Base-by-base conservation (phyloP, 2,888 invertebrate species). In the Ypsolopha sequella region DNA sequence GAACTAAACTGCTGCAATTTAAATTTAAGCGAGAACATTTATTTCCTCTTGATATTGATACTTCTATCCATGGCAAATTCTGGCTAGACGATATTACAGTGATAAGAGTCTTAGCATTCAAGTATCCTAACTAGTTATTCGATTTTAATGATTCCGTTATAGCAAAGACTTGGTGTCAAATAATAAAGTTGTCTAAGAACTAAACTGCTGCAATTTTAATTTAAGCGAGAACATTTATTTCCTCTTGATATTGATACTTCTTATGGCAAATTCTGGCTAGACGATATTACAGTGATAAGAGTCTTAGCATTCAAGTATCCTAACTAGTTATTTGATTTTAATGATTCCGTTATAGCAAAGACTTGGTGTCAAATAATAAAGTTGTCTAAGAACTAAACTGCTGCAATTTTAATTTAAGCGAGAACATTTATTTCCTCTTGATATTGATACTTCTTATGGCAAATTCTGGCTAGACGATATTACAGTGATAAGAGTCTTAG, bases 111-210 rank as follows among this genome's bases (percentile, higher is more conserved):
- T 24, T 4, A 24, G 24, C 24, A 24, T 24, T 2, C 24, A 4
- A 24, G 24, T 24, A 24, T 3, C 24, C 24, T 24, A 4, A 24
- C 24, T 24, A 24, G 24, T 24, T 24, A 3, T 4, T 4, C 2
- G 24, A 24, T 24, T 24, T 24, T 24, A 24, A 24, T 24, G 4
- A 24, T 24, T 24, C 24, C 4, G 24, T 24, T 24, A 24, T 3
- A 24, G 24, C 24, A 24, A 24, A 24, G 24, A 24, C 24, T 24
- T 4, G 2, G 24, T 24, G 24, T 24, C 24, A 24, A n/a, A n/a
- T n/a, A 81, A 76, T 82, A 81, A 80, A 74, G 61, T 69, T 63
- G 66, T 68, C 61, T 66, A 66, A 63, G 65, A 61, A 66, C 57
- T 55, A 52, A 14, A 52, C 46, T 36, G 35, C 53, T 55, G 52